Base-by-base conservation (phyloP, 1,140 invertebrate genomes). In the Phortica variegata region DNA sequence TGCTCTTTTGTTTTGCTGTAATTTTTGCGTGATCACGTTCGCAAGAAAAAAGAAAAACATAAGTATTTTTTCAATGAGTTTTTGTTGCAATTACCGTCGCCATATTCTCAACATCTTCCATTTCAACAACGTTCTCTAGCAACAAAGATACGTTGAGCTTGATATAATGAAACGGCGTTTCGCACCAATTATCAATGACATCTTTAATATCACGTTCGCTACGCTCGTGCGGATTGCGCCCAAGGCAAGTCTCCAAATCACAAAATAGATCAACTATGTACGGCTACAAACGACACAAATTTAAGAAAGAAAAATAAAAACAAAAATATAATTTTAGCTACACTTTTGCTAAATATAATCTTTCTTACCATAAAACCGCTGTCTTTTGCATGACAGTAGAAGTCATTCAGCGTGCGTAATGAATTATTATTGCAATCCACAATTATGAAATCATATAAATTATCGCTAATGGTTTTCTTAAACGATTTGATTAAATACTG, bases 401-500 rank as follows among this genome's bases (percentile, higher is more conserved):
- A 89, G 65, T 95, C 90, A 56, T 90, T 88, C 74, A 93, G 94
- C 57, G 86, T 82, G 38, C 82, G 82, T 15, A 91, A 80, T 63
- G 87, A 87, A 53, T 93, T 87, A 74, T 93, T 91, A 3, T 90
- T 83, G 62, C 88, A 87, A 77, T 97, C 94, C 16, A 94, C 84
- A 73, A 98, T 91, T 48, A 97, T 88, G 73, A 97, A 96, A 41
- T 88, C 84, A 72, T 96, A 96, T 70, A 91, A 94, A 19, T 91
- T 90, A 78, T 95, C 92, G 29, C 86, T 88, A 6, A 97, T 82
- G 17, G 89, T 94, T 78, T 95, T 93, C 65, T 92, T 95, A 65
- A 95, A 95, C 13, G 91, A 87, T 79, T 95, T 95, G 21, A 90
- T 79, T 23, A 98, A 79, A 39, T 90, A 94, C 21, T 80, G 80